phyloP scores from a whole-genome alignment of 2,797 vertebrate species.

The Chromis chromis region DNA sequence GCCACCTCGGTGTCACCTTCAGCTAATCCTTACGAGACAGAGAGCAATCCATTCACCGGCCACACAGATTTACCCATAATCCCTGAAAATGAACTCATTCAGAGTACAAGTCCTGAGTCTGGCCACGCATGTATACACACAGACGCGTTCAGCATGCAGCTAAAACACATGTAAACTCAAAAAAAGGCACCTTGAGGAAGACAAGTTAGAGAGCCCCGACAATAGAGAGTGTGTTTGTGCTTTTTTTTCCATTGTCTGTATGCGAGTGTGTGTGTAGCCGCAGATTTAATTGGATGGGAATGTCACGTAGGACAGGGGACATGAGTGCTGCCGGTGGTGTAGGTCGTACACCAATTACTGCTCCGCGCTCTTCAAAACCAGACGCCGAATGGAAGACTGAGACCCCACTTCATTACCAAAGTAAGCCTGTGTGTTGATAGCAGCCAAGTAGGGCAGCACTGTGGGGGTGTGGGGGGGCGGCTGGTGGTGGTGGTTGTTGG shows the following conservation, averaged over 20 bases:
- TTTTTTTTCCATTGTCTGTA: constrained; percentile 9
- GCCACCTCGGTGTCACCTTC: constrained; percentile 77
- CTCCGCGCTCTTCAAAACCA: constrained; percentile 70
- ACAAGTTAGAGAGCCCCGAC: constrained; percentile 49
- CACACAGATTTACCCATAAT: constrained; percentile 79
- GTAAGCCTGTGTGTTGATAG: constrained; percentile 61
- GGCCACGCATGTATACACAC: constrained; percentile 4
- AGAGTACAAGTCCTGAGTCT: constrained; percentile 48
- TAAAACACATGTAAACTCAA: constrained; percentile 41
- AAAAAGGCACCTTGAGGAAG: constrained; percentile 81
- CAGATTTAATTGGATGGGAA: constrained; percentile 82
- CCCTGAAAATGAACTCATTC: constrained; percentile 79
- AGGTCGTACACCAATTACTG: constrained; percentile 85
- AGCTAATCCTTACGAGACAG: constrained; percentile 76
- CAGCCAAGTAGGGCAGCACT: constrained; percentile 64
- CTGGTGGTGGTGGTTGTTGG: background rate
- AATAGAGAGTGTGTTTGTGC: constrained; percentile 39
- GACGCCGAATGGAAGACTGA: constrained; percentile 68
- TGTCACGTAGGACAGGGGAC: constrained; percentile 82
- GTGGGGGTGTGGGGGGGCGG: constrained; percentile 14
- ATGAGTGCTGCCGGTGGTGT: constrained; percentile 76
- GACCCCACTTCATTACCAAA: constrained; percentile 80
- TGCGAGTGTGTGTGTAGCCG: constrained; percentile 38
- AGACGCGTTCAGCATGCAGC: constrained; percentile 6
- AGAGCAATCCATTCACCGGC: constrained; percentile 66